phyloP scores from a whole-genome alignment of 2,888 invertebrate genomes.

The Drosophila gaucha region DNA sequence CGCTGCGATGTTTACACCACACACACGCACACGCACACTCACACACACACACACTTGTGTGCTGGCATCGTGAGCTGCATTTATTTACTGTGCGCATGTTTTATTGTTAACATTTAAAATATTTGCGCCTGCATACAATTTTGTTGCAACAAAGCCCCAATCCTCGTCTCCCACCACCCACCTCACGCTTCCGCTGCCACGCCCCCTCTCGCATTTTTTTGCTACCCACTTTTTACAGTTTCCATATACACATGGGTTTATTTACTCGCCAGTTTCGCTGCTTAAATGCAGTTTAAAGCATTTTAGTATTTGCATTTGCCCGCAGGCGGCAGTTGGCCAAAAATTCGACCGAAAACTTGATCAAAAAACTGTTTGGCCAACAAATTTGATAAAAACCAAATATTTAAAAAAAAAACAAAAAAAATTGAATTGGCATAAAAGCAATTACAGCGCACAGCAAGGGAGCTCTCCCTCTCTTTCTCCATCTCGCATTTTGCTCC shows the following conservation, averaged over 20 bases:
- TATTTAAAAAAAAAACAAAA: not conserved
- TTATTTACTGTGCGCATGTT: conserved; percentile 75
- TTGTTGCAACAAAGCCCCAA: conserved; percentile 28
- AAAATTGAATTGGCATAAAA: conserved; percentile 4
- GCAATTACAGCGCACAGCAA: not conserved
- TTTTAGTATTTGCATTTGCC: conserved; percentile 11
- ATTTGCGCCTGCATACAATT: conserved; percentile 77
- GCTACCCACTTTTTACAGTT: not conserved
- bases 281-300: conserved; percentile 43
- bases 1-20: conserved; percentile 50
- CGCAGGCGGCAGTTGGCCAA: not conserved
- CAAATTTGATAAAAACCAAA: not conserved
- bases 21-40: conserved; percentile 29
- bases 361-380: conserved; percentile 26
- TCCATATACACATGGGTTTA: conserved; percentile 47
- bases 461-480: not conserved
- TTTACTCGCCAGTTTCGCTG: conserved; percentile 49
- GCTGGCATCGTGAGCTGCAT: conserved; percentile 30
- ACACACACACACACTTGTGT: not conserved
- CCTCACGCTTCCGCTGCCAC: not conserved
- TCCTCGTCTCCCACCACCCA: too few relatives aligned
- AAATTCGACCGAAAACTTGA: conserved; percentile 2
- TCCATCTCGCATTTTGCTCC: not conserved
- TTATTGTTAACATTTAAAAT: conserved; percentile 81
- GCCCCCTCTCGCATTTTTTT: conserved; percentile 2